Conservation (phyloP, 2,888 invertebrate genomes). For the Ochropleura leucogaster region DNA sequence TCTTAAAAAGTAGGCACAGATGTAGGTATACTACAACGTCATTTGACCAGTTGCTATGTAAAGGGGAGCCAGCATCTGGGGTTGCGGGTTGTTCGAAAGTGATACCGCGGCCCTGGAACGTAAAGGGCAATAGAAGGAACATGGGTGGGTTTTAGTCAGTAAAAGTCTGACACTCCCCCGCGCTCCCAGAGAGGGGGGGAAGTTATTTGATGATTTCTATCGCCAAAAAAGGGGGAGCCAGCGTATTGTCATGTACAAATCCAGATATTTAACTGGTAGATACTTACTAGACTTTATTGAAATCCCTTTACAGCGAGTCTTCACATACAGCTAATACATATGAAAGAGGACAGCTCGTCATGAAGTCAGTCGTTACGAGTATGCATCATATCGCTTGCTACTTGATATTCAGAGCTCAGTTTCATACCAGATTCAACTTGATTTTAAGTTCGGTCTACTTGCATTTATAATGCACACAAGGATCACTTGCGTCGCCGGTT, state of each 20-base stretch:
- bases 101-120: too few species aligned
- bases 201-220: too few species aligned
- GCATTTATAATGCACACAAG: slow-evolving; percentile 54
- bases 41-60: background rate
- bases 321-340: slow-evolving; percentile 10
- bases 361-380: slow-evolving; percentile 32
- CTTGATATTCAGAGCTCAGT: slow-evolving; percentile 58
- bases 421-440: slow-evolving; percentile 53
- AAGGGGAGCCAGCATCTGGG: too few species aligned
- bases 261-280: background rate
- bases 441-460: slow-evolving; percentile 57
- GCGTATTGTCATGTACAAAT: background rate
- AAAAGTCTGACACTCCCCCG: too few species aligned
- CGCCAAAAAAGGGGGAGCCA: too few species aligned
- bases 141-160: too few species aligned
- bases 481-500: slow-evolving; percentile 49
- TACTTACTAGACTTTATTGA: background rate
- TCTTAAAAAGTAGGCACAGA: background rate
- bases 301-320: background rate
- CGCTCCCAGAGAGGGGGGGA: too few species aligned
- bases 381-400: slow-evolving; percentile 51
- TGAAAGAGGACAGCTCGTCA: slow-evolving; percentile 17
- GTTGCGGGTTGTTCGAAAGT: too few species aligned
- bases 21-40: background rate
- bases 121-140: too few species aligned